Evolutionary conservation across 2,888 invertebrate species (phyloP), one percentile per base, ranked within the genome.

Genomic region (Metacarcinus magister): DNA sequence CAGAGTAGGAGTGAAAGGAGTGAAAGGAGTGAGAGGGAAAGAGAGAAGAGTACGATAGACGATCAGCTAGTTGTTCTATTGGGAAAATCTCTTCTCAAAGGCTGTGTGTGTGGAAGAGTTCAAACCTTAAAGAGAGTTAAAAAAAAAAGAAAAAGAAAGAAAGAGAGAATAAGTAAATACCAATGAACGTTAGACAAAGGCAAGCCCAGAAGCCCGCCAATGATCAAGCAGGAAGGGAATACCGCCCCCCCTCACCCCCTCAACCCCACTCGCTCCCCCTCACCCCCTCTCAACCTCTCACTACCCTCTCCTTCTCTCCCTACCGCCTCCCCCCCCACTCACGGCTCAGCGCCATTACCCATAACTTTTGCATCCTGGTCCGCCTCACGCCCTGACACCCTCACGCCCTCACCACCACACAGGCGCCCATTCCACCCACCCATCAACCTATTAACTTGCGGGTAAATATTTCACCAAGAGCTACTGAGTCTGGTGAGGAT

Each of bases 151-250:
- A 75, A 28, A 4, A 28, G 28, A 0, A 32, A 28, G 8, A 67
- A 82, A 82, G 32, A 82, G 82, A 82, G 82, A 82, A 82, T 82
- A 82, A 32, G 82, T 32, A 82, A 82, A 82, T 82, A 82, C 28
- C 82, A 23, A 82, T 10, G 82, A 82, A 32, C 32, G 28, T 23
- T 32, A 82, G 32, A 82, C 82, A 82, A 82, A 82, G 82, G 82
- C 2, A 10, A 10, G 28, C 82, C 82, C 10, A 32, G 82, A 10
- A 82, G 82, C 82, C 4, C 5, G 82, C 5, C 28, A 82, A 28
- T 82, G 82, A 82, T 82, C 82, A 82, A 82, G 82, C 82, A 32
- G 82, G 32, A 28, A 0, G 67, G n/a, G n/a, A n/a, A n/a, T n/a
- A n/a, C n/a, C 67, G 0, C 23, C 19, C n/a, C 23, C 23, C 10